These are phyloP conservation scores for Elmis aenea DNA, from an alignment of 2,888 invertebrate genomes.

Conservation along the genomic window DNA sequence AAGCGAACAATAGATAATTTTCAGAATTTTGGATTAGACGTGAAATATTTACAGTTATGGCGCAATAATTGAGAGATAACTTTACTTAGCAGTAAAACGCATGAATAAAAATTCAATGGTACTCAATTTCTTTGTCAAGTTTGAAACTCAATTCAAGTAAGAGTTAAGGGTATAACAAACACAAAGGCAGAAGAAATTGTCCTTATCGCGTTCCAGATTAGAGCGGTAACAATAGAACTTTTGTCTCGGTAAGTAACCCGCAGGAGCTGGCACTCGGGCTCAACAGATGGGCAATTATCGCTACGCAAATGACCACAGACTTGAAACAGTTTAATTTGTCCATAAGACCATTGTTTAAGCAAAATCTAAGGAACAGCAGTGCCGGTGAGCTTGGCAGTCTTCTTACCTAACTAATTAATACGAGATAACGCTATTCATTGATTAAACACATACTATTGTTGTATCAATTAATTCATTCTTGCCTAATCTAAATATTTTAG, in stretches of 20 bases:
- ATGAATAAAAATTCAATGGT: slow-evolving; percentile 15
- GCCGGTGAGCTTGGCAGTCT: background rate
- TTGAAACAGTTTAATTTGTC: slow-evolving; percentile 10
- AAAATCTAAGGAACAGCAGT: slow-evolving; percentile 1
- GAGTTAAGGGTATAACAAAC: slow-evolving; percentile 19
- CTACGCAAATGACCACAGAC: slow-evolving; percentile 17
- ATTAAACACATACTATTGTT: too few species aligned
- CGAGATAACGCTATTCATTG: background rate
- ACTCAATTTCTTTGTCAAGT: slow-evolving; percentile 12
- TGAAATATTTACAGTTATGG: too few species aligned
- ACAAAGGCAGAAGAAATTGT: slow-evolving; percentile 22
- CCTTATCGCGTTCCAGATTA: slow-evolving; percentile 22
- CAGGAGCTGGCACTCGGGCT: slow-evolving; percentile 15
- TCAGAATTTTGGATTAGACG: too few species aligned
- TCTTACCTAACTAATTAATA: background rate
- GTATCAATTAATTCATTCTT: too few species aligned
- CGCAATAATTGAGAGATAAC: too few species aligned
- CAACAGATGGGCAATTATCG: slow-evolving; percentile 21
- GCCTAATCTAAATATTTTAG: too few species aligned
- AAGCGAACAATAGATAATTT: too few species aligned
- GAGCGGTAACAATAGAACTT: slow-evolving; percentile 15
- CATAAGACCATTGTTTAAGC: background rate
- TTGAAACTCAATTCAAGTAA: slow-evolving; percentile 12
- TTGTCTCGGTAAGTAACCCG: slow-evolving; percentile 14
- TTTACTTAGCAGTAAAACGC: slow-evolving; percentile 15